These are phyloP conservation scores for Holacanthus passer DNA, from an alignment of 2,113 vertebrate genomes.

Conservation along the genomic window DNA sequence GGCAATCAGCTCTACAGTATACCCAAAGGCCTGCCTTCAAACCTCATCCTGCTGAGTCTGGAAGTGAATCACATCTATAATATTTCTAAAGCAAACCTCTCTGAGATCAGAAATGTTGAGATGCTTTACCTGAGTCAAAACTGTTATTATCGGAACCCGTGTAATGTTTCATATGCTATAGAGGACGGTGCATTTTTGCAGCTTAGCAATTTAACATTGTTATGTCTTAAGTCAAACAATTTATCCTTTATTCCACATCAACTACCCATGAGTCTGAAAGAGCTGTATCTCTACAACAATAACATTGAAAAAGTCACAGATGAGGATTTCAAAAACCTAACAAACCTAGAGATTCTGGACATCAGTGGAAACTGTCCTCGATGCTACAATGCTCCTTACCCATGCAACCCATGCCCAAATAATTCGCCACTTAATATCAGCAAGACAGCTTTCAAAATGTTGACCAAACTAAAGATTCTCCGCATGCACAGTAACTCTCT, in stretches of 20 bases:
- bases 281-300: slow-evolving; percentile 94
- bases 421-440: slow-evolving; percentile 84
- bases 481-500: slow-evolving; percentile 94
- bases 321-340: slow-evolving; percentile 87
- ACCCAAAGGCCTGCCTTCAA: slow-evolving; percentile 87
- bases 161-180: slow-evolving; percentile 89
- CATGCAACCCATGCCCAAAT: slow-evolving; percentile 89
- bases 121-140: slow-evolving; percentile 93
- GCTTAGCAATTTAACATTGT: slow-evolving; percentile 86
- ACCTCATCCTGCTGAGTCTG: slow-evolving; percentile 90
- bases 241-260: slow-evolving; percentile 87
- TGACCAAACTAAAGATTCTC: slow-evolving; percentile 88
- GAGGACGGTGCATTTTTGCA: slow-evolving; percentile 87
- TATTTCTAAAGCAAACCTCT: slow-evolving; percentile 86
- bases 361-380: slow-evolving; percentile 96
- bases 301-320: slow-evolving; percentile 84
- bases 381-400: slow-evolving; percentile 93
- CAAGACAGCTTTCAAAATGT: slow-evolving; percentile 82
- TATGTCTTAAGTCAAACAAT: slow-evolving; percentile 94
- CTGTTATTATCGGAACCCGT: slow-evolving; percentile 95
- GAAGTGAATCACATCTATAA: slow-evolving; percentile 91
- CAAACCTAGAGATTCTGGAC: slow-evolving; percentile 90
- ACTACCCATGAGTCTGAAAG: slow-evolving; percentile 87
- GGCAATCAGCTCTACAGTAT: slow-evolving; percentile 91
- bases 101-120: slow-evolving; percentile 86